Evolutionary conservation across 23 tunicate genomes (phyloP).

Genomic region (Ascidia mentula): DNA sequence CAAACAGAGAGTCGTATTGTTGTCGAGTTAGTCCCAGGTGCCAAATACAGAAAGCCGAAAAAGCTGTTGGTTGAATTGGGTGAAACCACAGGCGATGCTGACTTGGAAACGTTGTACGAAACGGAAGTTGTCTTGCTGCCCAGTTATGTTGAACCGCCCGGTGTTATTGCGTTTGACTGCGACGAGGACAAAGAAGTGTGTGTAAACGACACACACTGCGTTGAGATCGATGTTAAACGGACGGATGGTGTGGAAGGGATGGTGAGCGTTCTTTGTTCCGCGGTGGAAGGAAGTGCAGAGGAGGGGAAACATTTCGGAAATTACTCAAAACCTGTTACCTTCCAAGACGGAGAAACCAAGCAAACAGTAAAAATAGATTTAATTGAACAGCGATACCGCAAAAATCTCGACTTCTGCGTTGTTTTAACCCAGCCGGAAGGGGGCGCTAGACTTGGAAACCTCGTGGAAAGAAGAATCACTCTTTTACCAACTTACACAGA

Average conservation of each 20-base stretch:
- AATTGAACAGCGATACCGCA: slow-evolving; percentile 19
- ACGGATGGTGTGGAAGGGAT: slow-evolving; percentile 28
- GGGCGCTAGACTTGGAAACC: slow-evolving; percentile 3
- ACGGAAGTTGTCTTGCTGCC: slow-evolving; percentile 15
- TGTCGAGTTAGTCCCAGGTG: background rate
- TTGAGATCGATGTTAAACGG: slow-evolving; percentile 19
- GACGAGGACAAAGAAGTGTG: background rate
- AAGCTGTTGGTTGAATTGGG: background rate
- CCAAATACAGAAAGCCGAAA: slow-evolving; percentile 6
- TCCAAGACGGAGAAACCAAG: slow-evolving; percentile 43
- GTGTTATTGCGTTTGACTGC: background rate
- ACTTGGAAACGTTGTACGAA: background rate
- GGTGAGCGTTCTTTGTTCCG: slow-evolving; percentile 15
- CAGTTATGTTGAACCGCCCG: slow-evolving; percentile 33
- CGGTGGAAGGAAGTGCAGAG: slow-evolving; percentile 34
- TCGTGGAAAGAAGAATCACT: background rate
- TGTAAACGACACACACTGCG: background rate
- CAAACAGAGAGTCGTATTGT: slow-evolving; percentile 19
- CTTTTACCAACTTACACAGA: background rate
- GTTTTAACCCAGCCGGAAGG: background rate
- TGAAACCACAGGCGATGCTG: background rate
- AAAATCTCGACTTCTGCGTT: slow-evolving; percentile 6
- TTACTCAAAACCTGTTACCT: slow-evolving; percentile 1
- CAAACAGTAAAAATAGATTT: slow-evolving; percentile 28
- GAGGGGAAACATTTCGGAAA: slow-evolving; percentile 33